Base-by-base conservation (phyloP, 2,888 invertebrate genomes). In the Microctonus hyperodae region DNA sequence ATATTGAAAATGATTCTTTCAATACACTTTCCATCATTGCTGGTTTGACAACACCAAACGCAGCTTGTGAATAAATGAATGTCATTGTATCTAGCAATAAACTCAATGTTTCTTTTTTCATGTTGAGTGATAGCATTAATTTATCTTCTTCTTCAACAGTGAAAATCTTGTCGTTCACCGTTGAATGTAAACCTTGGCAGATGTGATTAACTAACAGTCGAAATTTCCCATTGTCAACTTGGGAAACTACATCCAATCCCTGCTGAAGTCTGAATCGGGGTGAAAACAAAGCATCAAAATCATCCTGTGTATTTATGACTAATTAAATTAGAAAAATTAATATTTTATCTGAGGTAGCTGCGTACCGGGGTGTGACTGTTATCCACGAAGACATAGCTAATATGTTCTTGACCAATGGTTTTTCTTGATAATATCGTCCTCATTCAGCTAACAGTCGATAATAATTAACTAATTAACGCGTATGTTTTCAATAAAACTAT, bases 121-220 rank as follows among this genome's bases (percentile, higher is more conserved):
- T 64, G 37, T 75, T 76, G 22, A 82, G 65, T 0, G 81, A 80
- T n/a, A 72, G 40, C 22, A 76, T 57, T 5, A 82, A 65, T 64
- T 81, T 82, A 51, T 81, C 79, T 68, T 81, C 75, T 62, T 82
- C 80, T 4, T 79, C 79, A 0, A 70, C 70, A 44, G 69, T 81
- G 23, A 82, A 82, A 40, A 78, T 70, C 55, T 75, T 79, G n/a
- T 74, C 67, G 51, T 66, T 66, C 0, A 60, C 59, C 33, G 66
- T 69, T 22, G 73, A 71, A 35, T 77, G 75, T 13, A 81, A 67
- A 6, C 74, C 76, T 35, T 79, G 78, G 56, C 81, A 82, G 50
- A 82, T 76, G 66, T 76, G 74, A 65, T 77, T 81, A 7, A 79
- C 75, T 0, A 82, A 72, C 3, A 76, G 74, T 3, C 80, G 76